phyloP scores from a whole-genome alignment of 1,140 invertebrate genomes.

The Drosophila pseudoananassae region DNA sequence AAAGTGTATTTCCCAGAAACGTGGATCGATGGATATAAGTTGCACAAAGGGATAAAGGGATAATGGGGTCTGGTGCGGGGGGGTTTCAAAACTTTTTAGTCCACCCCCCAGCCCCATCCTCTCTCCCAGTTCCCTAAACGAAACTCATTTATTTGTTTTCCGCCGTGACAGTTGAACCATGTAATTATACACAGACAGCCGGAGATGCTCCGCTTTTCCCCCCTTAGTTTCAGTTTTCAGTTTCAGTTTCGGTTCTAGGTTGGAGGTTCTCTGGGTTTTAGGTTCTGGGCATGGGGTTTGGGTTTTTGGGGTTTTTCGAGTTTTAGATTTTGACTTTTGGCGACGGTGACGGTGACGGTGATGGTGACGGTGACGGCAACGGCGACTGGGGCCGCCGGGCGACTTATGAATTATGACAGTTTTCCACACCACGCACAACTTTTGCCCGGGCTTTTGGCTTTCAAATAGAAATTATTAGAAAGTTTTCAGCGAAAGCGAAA shows the following conservation, averaged over 20 bases:
- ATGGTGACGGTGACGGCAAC: no score
- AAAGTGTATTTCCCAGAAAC: not conserved
- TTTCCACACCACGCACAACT: constrained; percentile 79
- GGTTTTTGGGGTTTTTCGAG: not conserved
- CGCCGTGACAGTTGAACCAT: constrained; percentile 79
- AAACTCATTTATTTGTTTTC: constrained; percentile 82
- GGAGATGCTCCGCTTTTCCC: not conserved
- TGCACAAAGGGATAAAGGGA: constrained; percentile 8
- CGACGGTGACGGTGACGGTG: no score
- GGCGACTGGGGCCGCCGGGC: constrained; percentile 1
- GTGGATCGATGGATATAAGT: constrained; percentile 52
- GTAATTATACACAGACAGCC: constrained; percentile 80
- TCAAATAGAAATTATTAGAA: constrained; percentile 82
- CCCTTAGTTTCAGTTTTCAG: constrained; percentile 22
- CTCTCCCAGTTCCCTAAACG: constrained; percentile 6
- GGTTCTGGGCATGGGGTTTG: not conserved
- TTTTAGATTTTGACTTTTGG: constrained; percentile 5
- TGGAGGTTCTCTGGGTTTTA: not conserved
- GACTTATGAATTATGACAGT: constrained; percentile 82
- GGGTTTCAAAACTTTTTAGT: constrained; percentile 54
- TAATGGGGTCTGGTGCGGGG: not conserved
- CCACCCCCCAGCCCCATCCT: not conserved
- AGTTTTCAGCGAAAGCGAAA: constrained; percentile 74
- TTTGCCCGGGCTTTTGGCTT: constrained; percentile 69
- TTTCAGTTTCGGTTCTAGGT: constrained; percentile 12